Conservation (phyloP, 2,113 vertebrate genomes). For the Tenebrosternarchus preto region DNA sequence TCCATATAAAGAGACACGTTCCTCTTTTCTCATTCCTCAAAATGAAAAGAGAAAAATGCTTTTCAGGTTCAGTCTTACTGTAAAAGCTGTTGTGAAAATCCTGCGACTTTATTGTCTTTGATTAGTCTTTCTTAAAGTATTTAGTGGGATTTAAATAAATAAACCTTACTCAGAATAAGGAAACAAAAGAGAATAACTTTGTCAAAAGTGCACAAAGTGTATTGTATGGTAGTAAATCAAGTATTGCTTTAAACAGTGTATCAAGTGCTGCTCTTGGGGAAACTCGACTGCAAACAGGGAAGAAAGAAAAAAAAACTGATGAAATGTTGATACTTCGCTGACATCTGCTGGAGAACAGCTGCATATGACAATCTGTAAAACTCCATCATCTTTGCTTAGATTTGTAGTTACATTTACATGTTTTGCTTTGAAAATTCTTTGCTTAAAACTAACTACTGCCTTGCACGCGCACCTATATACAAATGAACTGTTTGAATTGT, state of each 20-base stretch:
- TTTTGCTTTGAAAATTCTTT: too few species aligned
- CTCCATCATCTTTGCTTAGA: background rate
- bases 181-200: background rate
- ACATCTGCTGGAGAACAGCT: conserved; percentile 34
- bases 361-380: background rate
- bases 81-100: too few species aligned
- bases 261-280: background rate
- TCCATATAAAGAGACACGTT: too few species aligned
- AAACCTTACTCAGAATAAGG: background rate
- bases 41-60: too few species aligned
- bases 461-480: too few species aligned
- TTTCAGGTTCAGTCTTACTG: too few species aligned
- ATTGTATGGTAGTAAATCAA: background rate
- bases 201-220: background rate
- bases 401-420: too few species aligned
- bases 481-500: background rate
- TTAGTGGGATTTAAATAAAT: background rate
- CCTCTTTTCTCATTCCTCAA: too few species aligned
- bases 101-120: background rate
- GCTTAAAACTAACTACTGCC: background rate
- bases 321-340: conserved; percentile 26
- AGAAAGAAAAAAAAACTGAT: background rate
- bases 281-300: too few species aligned
- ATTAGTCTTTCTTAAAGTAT: too few species aligned
- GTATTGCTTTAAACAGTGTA: background rate